These are phyloP conservation scores for Antheraea yamamai DNA, from an alignment of 2,888 invertebrate genomes.

Conservation along the genomic window DNA sequence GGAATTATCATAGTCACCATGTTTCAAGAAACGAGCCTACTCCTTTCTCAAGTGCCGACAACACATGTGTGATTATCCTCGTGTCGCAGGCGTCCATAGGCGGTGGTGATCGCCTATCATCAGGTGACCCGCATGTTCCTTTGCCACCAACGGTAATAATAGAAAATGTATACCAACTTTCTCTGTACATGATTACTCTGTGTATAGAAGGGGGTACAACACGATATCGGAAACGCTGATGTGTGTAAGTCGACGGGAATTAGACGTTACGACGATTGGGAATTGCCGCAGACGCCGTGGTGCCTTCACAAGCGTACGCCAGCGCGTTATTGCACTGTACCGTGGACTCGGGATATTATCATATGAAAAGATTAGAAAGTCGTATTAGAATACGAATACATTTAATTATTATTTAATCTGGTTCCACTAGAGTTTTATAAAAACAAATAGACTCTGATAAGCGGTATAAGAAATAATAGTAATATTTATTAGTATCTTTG, in stretches of 20 bases:
- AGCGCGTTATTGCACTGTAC: constrained; percentile 10
- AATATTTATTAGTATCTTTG: neutral
- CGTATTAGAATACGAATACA: neutral
- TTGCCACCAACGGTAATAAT: no score
- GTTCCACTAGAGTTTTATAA: neutral
- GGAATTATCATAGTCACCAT: no score
- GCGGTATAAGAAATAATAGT: neutral
- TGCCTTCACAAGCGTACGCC: constrained; percentile 27
- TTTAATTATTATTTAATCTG: neutral
- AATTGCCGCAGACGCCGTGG: constrained; percentile 66
- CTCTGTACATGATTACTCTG: constrained; percentile 44
- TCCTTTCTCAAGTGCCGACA: no score
- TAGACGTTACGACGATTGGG: constrained; percentile 82
- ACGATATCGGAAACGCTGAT: constrained; percentile 82
- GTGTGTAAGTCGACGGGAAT: constrained; percentile 82
- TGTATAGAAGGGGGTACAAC: constrained; percentile 65
- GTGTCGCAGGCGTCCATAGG: no score
- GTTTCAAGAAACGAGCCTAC: no score
- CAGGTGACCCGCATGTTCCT: no score
- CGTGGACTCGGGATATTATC: constrained; percentile 4
- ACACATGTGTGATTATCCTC: no score
- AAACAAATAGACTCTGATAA: neutral
- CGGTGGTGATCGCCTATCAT: no score
- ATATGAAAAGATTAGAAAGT: constrained; percentile 14
- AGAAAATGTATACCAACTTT: no score